A percentile compares a stretch with the other conserved stretches of the same genome.
These are phyloP conservation scores for Lepidurus arcticus DNA, from an alignment of 1,140 invertebrate species.

Conservation along the genomic window DNA sequence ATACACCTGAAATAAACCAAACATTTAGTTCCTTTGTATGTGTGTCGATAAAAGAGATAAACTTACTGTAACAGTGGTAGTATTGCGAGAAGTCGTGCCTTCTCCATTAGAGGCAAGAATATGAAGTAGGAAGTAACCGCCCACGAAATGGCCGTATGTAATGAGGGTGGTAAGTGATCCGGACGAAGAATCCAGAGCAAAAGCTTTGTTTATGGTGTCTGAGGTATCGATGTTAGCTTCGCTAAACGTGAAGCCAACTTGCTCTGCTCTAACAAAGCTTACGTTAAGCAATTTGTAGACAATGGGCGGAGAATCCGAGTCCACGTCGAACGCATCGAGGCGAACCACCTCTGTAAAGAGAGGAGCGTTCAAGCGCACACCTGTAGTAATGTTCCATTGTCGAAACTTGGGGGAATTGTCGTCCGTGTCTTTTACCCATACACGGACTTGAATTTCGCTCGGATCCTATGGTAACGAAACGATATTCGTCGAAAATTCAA, in stretches of 20 bases:
- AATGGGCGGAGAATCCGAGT: constrained; percentile 59
- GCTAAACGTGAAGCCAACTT: constrained; percentile 45
- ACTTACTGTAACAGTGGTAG: constrained; percentile 27
- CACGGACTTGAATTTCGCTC: constrained; percentile 59
- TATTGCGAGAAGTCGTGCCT: constrained; percentile 22
- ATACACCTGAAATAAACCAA: constrained; percentile 53
- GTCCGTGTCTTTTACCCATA: constrained; percentile 64
- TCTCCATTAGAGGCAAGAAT: constrained; percentile 25
- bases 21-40: constrained; percentile 35
- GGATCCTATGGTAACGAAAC: constrained; percentile 51
- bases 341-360: constrained; percentile 63
- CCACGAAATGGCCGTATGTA: constrained; percentile 32
- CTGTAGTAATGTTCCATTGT: constrained; percentile 58
- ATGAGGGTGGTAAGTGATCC: constrained; percentile 25
- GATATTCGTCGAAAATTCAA: constrained; percentile 13
- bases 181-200: constrained; percentile 34
- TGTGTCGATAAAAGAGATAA: constrained; percentile 34
- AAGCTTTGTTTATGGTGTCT: constrained; percentile 34
- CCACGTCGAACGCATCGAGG: constrained; percentile 59
- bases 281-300: constrained; percentile 58
- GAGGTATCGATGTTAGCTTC: constrained; percentile 30
- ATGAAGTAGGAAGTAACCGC: constrained; percentile 31
- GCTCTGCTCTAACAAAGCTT: constrained; percentile 55
- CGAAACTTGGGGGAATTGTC: constrained; percentile 65
- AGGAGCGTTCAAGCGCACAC: constrained; percentile 67